A percentile compares a stretch with the other conserved stretches of the same genome.
Conservation (phyloP, 2,797 vertebrate species). For the Paratrypauchen microcephalus region DNA sequence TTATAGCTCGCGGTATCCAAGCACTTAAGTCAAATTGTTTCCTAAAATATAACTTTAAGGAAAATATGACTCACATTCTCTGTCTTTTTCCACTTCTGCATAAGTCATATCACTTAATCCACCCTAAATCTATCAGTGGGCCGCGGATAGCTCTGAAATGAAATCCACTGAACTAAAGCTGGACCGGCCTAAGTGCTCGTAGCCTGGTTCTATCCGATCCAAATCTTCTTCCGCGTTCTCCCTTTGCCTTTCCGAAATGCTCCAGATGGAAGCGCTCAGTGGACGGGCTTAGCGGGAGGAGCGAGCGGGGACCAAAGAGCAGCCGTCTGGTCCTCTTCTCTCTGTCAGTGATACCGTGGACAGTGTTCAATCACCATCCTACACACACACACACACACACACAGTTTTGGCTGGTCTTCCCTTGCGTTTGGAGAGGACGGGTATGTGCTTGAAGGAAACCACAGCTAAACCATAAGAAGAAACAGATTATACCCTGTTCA, state of each 20-base stretch:
- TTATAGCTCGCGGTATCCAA: not conserved
- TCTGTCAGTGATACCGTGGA: slow-evolving; percentile 71
- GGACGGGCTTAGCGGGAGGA: slow-evolving; percentile 48
- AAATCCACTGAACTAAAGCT: slow-evolving; percentile 56
- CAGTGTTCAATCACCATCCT: slow-evolving; percentile 68
- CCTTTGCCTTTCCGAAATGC: not conserved
- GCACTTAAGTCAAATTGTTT: not conserved
- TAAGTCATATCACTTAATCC: slow-evolving; percentile 6
- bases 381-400: slow-evolving; percentile 42
- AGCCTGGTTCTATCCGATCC: slow-evolving; percentile 24
- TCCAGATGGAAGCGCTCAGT: slow-evolving; percentile 70
- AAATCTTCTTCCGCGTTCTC: slow-evolving; percentile 18
- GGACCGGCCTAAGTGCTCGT: slow-evolving; percentile 56
- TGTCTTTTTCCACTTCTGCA: not conserved
- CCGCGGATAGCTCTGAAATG: slow-evolving; percentile 37
- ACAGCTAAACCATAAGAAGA: slow-evolving; percentile 69
- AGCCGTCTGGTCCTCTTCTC: slow-evolving; percentile 69
- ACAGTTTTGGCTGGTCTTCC: slow-evolving; percentile 51
- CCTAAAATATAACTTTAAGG: not conserved
- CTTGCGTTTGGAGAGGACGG: slow-evolving; percentile 60
- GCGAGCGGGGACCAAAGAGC: slow-evolving; percentile 67
- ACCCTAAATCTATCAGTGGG: not conserved
- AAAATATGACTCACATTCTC: not conserved
- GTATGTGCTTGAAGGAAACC: slow-evolving; percentile 62
- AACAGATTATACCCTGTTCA: slow-evolving; percentile 69